These are phyloP conservation scores for Drosophila pseudoananassae DNA, from an alignment of 1,140 invertebrate species.

Conservation along the genomic window DNA sequence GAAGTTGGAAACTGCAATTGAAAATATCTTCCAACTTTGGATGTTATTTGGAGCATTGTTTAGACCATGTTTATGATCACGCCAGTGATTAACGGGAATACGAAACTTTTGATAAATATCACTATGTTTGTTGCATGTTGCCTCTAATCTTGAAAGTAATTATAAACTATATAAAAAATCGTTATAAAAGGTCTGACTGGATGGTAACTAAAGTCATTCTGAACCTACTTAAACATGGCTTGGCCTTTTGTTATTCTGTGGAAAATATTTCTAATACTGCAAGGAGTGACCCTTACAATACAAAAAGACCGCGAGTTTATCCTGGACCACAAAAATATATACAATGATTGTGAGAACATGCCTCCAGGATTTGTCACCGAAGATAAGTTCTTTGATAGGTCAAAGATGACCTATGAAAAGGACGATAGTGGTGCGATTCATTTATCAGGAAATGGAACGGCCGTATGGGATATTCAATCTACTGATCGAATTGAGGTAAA, in stretches of 20 bases:
- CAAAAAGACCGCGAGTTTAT: conserved; percentile 11
- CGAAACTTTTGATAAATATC: neutral
- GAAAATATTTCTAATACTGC: neutral
- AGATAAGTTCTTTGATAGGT: neutral
- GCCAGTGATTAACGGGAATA: too few relatives aligned
- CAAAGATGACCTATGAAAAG: neutral
- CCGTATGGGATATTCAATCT: neutral
- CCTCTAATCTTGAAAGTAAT: neutral
- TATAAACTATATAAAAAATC: neutral
- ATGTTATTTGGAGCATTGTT: too few relatives aligned
- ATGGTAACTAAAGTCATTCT: neutral
- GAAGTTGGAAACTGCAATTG: too few relatives aligned
- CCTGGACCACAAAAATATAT: neutral
- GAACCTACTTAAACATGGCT: neutral
- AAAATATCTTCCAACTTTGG: too few relatives aligned
- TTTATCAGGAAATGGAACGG: conserved; percentile 4
- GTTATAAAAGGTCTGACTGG: neutral
- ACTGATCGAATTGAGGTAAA: conserved; percentile 2
- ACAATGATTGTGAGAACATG: neutral
- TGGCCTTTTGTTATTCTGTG: neutral
- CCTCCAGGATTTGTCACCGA: neutral
- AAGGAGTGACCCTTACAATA: neutral
- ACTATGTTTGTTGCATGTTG: neutral
- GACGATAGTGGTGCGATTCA: neutral
- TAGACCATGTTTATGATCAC: too few relatives aligned